Conservation (phyloP, 2,797 vertebrate species). For the Labroides dimidiatus region DNA sequence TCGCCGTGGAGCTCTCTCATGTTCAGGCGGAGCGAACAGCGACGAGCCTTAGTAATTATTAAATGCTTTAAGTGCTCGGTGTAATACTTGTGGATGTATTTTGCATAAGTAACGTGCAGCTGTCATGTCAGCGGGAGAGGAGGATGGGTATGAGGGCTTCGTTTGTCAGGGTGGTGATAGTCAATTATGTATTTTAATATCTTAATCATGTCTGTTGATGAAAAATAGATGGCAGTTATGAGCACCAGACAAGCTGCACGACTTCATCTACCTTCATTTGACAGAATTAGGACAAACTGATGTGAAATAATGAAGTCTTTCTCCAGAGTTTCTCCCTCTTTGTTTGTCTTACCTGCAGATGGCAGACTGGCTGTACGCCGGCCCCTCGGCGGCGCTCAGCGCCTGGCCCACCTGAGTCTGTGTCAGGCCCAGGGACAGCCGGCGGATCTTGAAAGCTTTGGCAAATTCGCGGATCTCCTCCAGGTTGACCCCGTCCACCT, state of each 20-base stretch:
- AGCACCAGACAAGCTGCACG: constrained; percentile 52
- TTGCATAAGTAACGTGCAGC: constrained; percentile 79
- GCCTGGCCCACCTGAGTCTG: constrained; percentile 99
- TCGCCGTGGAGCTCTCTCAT: constrained; percentile 71
- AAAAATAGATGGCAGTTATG: constrained; percentile 60
- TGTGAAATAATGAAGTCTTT: constrained; percentile 14
- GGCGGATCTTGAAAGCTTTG: constrained; percentile 99
- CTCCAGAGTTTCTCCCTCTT: background rate
- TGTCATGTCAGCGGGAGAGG: constrained; percentile 65
- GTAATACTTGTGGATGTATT: constrained; percentile 85
- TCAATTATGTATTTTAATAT: constrained; percentile 78
- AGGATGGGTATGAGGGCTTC: constrained; percentile 36
- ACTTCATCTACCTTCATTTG: constrained; percentile 33
- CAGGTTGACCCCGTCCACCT: constrained; percentile 99
- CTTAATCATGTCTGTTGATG: constrained; percentile 70
- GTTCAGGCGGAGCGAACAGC: constrained; percentile 61
- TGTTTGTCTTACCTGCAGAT: constrained; percentile 95
- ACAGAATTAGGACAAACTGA: constrained; percentile 50
- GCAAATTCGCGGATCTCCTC: constrained; percentile 99
- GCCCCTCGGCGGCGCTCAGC: constrained; percentile 96
- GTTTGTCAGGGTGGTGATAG: constrained; percentile 55
- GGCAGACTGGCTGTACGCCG: constrained; percentile 99
- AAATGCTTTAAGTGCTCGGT: constrained; percentile 84
- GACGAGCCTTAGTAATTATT: constrained; percentile 84
- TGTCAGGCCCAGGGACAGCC: constrained; percentile 98